phyloP scores from a whole-genome alignment of 2,888 invertebrate genomes.

The Mesorhabditis belari region DNA sequence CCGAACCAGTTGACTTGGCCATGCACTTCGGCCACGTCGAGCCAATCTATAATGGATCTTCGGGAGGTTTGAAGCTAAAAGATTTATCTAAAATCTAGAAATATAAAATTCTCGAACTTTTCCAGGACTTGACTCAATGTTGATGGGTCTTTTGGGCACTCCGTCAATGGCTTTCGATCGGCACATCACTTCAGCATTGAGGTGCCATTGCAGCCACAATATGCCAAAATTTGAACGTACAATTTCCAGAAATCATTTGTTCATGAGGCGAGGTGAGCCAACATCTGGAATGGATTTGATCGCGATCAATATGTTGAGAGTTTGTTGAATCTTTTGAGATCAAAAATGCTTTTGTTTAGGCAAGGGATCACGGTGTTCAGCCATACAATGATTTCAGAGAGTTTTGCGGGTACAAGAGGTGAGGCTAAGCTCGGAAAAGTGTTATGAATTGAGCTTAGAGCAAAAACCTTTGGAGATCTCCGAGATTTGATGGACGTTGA shows the following conservation, averaged over 20 bases:
- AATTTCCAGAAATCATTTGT: slow-evolving; percentile 69
- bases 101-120: neutral
- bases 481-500: slow-evolving; percentile 63
- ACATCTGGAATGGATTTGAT: slow-evolving; percentile 86
- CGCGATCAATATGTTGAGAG: slow-evolving; percentile 77
- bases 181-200: slow-evolving; percentile 48
- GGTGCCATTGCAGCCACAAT: too few relatives aligned
- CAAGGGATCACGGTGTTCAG: slow-evolving; percentile 80
- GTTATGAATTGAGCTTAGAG: slow-evolving; percentile 53
- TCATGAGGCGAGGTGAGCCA: slow-evolving; percentile 76
- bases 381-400: slow-evolving; percentile 70
- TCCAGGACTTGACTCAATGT: slow-evolving; percentile 47
- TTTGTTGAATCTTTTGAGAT: too few relatives aligned
- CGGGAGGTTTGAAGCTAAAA: slow-evolving; percentile 24
- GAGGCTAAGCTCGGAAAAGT: neutral
- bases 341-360: too few relatives aligned
- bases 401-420: slow-evolving; percentile 74
- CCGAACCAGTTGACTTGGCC: slow-evolving; percentile 46
- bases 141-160: slow-evolving; percentile 51
- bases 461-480: slow-evolving; percentile 77
- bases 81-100: neutral
- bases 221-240: too few relatives aligned
- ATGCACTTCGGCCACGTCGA: slow-evolving; percentile 49
- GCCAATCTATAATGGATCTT: slow-evolving; percentile 42
- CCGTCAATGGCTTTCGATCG: slow-evolving; percentile 52